A percentile compares a stretch with the other conserved stretches of the same genome.
These are phyloP conservation scores for Percina caprodes DNA, from an alignment of 2,113 vertebrate genomes.

Conservation along the genomic window DNA sequence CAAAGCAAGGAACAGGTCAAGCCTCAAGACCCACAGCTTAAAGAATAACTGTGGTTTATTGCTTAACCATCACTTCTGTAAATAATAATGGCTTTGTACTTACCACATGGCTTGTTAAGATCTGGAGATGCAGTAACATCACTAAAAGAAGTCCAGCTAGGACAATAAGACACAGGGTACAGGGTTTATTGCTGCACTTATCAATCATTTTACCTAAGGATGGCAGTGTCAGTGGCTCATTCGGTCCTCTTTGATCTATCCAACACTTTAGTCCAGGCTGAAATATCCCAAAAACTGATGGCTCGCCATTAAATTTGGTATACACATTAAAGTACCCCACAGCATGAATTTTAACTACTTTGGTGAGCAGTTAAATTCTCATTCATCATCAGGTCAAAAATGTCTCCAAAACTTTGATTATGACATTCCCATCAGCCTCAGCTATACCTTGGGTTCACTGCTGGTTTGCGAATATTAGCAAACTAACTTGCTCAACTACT, in stretches of 20 bases:
- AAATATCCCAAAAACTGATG: not conserved
- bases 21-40: not conserved
- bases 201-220: not conserved
- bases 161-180: not conserved
- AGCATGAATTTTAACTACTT: too few relatives aligned
- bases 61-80: not conserved
- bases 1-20: slow-evolving; percentile 13
- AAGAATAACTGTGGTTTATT: slow-evolving; percentile 11
- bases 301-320: not conserved
- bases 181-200: not conserved
- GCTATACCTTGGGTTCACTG: not conserved
- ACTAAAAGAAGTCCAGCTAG: not conserved
- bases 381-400: not conserved
- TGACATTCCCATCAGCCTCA: not conserved
- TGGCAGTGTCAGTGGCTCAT: not conserved
- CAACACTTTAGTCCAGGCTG: not conserved
- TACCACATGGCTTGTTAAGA: not conserved
- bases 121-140: not conserved
- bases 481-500: not conserved
- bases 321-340: too few relatives aligned
- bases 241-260: too few relatives aligned
- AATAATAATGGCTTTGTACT: slow-evolving; percentile 3
- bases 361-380: too few relatives aligned
- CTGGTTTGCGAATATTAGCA: not conserved
- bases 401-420: not conserved